Conservation (phyloP, 2,888 invertebrate genomes). For the Heliconius sara region DNA sequence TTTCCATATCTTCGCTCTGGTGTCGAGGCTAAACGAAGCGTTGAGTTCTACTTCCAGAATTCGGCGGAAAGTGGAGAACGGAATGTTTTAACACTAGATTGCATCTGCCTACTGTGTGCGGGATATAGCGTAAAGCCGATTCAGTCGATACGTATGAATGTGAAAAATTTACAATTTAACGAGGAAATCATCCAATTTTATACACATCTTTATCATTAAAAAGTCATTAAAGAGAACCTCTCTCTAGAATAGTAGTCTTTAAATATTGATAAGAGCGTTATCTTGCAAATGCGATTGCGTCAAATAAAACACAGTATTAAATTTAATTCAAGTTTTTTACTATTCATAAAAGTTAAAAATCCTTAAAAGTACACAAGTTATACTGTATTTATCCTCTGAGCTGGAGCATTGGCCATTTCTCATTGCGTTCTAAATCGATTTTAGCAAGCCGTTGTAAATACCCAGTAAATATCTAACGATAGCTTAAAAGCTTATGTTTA, state of each 20-base stretch:
- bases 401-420: not conserved
- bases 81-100: too few species aligned
- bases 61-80: too few species aligned
- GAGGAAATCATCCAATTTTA: not conserved
- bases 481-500: conserved; percentile 1
- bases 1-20: too few species aligned
- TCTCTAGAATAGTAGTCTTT: conserved; percentile 16
- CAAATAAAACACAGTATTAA: conserved; percentile 26
- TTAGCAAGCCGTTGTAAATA: too few species aligned
- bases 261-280: conserved; percentile 34
- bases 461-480: not conserved
- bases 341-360: not conserved
- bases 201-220: not conserved
- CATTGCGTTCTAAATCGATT: not conserved
- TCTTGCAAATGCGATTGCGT: conserved; percentile 9
- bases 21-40: too few species aligned
- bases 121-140: too few species aligned
- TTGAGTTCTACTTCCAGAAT: too few species aligned
- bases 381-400: not conserved
- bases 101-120: too few species aligned
- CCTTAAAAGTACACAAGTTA: not conserved
- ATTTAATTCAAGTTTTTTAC: conserved; percentile 22
- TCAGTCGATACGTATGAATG: too few species aligned
- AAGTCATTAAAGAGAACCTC: not conserved
- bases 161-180: too few species aligned